These are phyloP conservation scores for Pseudococcus longispinus DNA, from an alignment of 2,888 invertebrate species.

Conservation along the genomic window DNA sequence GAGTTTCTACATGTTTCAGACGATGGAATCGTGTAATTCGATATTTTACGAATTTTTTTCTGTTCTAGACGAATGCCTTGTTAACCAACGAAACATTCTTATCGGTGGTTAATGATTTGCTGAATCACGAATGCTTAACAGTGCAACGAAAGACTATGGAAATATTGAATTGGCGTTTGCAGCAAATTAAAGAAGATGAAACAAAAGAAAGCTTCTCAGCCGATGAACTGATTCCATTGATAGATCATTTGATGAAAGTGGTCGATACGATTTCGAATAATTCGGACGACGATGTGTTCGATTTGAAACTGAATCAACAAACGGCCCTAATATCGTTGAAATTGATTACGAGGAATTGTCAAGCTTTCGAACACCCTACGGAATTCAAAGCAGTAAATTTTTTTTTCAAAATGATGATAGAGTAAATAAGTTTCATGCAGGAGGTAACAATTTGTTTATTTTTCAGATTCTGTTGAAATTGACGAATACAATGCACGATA, in stretches of 20 bases:
- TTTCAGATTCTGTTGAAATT: constrained; percentile 69
- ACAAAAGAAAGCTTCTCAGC: constrained; percentile 14
- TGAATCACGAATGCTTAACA: constrained; percentile 73
- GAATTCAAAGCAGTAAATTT: constrained; percentile 52
- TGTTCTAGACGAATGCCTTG: constrained; percentile 64
- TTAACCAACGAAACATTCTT: constrained; percentile 82
- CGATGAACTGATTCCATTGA: constrained; percentile 22
- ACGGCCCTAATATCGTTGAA: constrained; percentile 83
- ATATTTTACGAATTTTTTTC: neutral
- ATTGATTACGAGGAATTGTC: constrained; percentile 65
- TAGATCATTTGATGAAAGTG: constrained; percentile 33
- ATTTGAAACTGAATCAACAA: constrained; percentile 69
- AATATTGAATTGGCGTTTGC: constrained; percentile 75
- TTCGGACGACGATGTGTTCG: constrained; percentile 60
- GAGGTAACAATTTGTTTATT: neutral
- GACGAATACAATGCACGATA: constrained; percentile 71
- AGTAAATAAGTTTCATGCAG: neutral
- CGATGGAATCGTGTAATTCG: neutral
- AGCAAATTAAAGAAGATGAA: constrained; percentile 18
- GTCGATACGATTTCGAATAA: constrained; percentile 2
- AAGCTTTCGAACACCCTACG: constrained; percentile 50
- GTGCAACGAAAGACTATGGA: constrained; percentile 85
- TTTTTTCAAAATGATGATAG: neutral
- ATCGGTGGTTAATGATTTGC: constrained; percentile 75
- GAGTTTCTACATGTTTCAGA: neutral